Conservation (phyloP, 2,888 invertebrate genomes). For the Amblyjoppa proteus region DNA sequence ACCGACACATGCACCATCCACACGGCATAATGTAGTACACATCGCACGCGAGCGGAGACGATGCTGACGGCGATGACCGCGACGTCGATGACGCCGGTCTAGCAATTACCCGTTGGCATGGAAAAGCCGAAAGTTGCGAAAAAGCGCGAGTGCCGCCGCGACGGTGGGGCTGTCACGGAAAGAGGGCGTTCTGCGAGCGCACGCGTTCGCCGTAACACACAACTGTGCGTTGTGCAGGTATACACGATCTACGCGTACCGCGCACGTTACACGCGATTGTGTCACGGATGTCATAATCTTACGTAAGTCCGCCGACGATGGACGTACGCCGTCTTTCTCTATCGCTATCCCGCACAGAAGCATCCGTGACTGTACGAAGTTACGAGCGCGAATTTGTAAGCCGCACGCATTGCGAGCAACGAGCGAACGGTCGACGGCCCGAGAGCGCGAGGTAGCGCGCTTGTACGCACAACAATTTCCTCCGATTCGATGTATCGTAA, state of each 20-base stretch:
- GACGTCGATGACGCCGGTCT: constrained; percentile 48
- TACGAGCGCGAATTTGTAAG: constrained; percentile 76
- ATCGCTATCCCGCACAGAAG: background rate
- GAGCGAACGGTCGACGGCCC: constrained; percentile 50
- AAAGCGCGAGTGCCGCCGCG: constrained; percentile 64
- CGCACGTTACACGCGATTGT: constrained; percentile 75
- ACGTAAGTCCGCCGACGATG: constrained; percentile 75
- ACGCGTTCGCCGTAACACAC: constrained; percentile 52
- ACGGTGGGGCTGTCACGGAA: constrained; percentile 73
- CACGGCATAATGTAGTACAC: background rate
- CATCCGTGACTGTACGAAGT: constrained; percentile 24
- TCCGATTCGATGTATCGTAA: constrained; percentile 77
- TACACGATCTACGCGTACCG: constrained; percentile 12
- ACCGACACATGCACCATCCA: too few relatives aligned
- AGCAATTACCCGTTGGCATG: constrained; percentile 59
- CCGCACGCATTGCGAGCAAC: constrained; percentile 64
- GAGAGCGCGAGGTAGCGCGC: constrained; percentile 10
- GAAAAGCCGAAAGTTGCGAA: constrained; percentile 79
- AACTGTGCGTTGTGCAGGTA: background rate
- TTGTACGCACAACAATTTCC: constrained; percentile 78
- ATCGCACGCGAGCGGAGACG: constrained; percentile 38
- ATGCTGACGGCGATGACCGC: constrained; percentile 46
- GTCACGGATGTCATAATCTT: constrained; percentile 84
- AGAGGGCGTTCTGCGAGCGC: constrained; percentile 80
- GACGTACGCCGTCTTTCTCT: constrained; percentile 16